These are phyloP conservation scores for Drosophila takahashii DNA, from an alignment of 1,140 invertebrate species.

Conservation along the genomic window DNA sequence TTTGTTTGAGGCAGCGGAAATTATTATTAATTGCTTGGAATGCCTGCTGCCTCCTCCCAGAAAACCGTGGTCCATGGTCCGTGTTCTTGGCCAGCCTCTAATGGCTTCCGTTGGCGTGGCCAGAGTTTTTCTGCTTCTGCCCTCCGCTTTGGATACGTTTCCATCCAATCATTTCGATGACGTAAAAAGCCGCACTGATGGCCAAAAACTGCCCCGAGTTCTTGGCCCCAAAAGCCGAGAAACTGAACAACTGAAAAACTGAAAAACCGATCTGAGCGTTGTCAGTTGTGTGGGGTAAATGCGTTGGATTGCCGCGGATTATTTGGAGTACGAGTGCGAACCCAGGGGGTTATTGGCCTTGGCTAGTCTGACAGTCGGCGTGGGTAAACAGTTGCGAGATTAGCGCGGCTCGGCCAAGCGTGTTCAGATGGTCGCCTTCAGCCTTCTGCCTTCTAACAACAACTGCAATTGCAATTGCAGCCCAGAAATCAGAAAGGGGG, in stretches of 20 bases:
- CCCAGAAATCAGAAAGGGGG: conserved; percentile 13
- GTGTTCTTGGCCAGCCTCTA: conserved; percentile 53
- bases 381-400: conserved; percentile 62
- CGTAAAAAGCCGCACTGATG: conserved; percentile 74
- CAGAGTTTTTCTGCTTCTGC: conserved; percentile 14
- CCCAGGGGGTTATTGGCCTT: conserved; percentile 71
- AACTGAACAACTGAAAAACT: not conserved
- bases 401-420: conserved; percentile 56
- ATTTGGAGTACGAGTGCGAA: conserved; percentile 38
- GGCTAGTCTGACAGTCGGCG: conserved; percentile 50
- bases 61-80: conserved; percentile 25
- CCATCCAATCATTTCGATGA: conserved; percentile 64
- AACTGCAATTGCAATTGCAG: conserved; percentile 31
- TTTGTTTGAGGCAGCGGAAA: conserved; percentile 67
- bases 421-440: conserved; percentile 56
- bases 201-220: conserved; percentile 61
- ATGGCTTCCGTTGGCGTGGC: conserved; percentile 77
- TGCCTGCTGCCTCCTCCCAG: conserved; percentile 41
- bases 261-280: conserved; percentile 12
- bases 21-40: conserved; percentile 81
- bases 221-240: conserved; percentile 56
- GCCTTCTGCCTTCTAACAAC: conserved; percentile 12
- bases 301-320: conserved; percentile 57
- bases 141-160: conserved; percentile 12
- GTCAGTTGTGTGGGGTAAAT: conserved; percentile 38